Conservation (phyloP, 2,113 vertebrate species). For the Cheilinus undulatus region DNA sequence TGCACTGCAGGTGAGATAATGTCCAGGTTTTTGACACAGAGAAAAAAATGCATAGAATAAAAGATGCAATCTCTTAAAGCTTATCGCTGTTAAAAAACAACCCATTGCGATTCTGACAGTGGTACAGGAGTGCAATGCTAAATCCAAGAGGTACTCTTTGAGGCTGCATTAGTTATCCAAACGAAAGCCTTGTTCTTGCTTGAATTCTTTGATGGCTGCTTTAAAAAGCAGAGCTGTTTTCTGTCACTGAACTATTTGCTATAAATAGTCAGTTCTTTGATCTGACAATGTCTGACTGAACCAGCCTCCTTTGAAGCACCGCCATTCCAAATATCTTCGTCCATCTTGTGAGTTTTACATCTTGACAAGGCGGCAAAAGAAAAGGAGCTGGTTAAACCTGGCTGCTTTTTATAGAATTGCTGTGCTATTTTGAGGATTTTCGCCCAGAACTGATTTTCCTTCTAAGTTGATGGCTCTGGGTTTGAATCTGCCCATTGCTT, state of each 20-base stretch:
- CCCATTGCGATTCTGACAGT: not conserved
- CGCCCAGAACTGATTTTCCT: not conserved
- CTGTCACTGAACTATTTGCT: not conserved
- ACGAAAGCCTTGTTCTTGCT: not conserved
- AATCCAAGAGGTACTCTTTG: not conserved
- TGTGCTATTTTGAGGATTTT: not conserved
- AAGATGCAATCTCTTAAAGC: not conserved
- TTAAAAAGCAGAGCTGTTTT: not conserved
- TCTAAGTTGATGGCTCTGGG: not conserved
- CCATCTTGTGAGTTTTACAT: slow-evolving; percentile 1
- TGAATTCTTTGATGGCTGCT: not conserved
- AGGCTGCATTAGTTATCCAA: not conserved
- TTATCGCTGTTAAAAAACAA: not conserved
- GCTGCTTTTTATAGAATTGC: not conserved
- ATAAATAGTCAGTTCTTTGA: not conserved
- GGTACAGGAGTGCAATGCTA: not conserved
- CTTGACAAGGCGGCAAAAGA: not conserved
- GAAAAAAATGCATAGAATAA: not conserved
- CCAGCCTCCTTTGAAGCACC: not conserved
- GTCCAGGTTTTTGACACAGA: not conserved
- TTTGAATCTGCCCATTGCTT: not conserved
- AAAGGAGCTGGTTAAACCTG: not conserved
- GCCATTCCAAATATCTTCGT: not conserved
- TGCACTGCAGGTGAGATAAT: not conserved
- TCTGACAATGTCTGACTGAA: not conserved